These are phyloP conservation scores for Aurelia sp. DNA, from an alignment of 30 jellyfish, hydroid and myxozoan genomes.

Conservation along the genomic window DNA sequence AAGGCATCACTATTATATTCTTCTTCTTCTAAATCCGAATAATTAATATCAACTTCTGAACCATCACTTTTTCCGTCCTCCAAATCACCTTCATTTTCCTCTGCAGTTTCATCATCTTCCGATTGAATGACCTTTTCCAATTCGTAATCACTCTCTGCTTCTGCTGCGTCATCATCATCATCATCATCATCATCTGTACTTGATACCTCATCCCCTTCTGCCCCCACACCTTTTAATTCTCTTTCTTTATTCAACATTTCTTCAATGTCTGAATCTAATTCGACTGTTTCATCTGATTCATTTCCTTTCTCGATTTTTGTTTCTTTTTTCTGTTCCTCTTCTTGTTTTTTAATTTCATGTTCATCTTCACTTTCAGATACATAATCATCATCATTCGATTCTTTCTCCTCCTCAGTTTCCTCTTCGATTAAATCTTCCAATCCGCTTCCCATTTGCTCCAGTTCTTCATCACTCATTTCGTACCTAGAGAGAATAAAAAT, in stretches of 20 bases:
- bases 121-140: background rate
- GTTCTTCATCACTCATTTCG: conserved; percentile 63
- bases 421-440: conserved; percentile 31
- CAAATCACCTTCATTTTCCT: conserved; percentile 26
- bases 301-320: background rate
- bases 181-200: conserved; percentile 16
- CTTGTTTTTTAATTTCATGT: background rate
- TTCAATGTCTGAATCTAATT: conserved; percentile 34
- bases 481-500: conserved; percentile 7
- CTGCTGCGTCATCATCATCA: conserved; percentile 43
- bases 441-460: conserved; percentile 48
- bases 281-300: conserved; percentile 19
- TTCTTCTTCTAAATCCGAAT: conserved; percentile 55
- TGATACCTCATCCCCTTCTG: background rate
- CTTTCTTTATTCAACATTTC: conserved; percentile 21
- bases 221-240: background rate
- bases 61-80: conserved; percentile 34
- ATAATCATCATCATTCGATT: conserved; percentile 1
- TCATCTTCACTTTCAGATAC: conserved; percentile 43
- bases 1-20: conserved; percentile 55
- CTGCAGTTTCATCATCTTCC: conserved; percentile 36
- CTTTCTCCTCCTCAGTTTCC: conserved; percentile 14
- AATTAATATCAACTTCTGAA: conserved; percentile 36
- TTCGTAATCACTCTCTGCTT: conserved; percentile 28
- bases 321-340: conserved; percentile 1